Base-by-base conservation (phyloP, 1,140 invertebrate genomes). In the Caenorhabditis briggsae region DNA sequence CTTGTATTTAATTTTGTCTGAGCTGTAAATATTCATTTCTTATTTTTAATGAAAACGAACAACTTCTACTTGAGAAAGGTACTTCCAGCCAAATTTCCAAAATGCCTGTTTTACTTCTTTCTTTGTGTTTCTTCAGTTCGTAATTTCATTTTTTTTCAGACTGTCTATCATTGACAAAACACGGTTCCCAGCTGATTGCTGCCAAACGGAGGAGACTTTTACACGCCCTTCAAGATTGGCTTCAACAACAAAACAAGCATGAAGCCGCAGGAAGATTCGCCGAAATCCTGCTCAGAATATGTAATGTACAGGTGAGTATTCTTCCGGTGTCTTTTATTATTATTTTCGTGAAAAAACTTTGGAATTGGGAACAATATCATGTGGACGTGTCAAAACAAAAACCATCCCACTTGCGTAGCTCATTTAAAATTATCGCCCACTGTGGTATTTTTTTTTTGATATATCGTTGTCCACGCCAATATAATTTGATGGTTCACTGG, bases 101-200 rank as follows among this genome's bases (percentile, higher is more conserved):
- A 33, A 33, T 33, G 1, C 33, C 3, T 2, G 33, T 33, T 1
- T 33, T 33, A 33, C 1, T 33, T 33, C 33, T 33, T 33, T 33
- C 5, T 2, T 5, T 18, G 11, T 53, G 5, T 5, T 18, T 18
- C 50, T 5, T 53, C n/a, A n/a, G 16, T 12, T 5, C 50, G 16
- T 53, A 11, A 18, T 12, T 53, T 5, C 50, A 1, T 53, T 88
- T 92, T 46, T 33, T 33, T 33, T 1, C 74, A 92, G 90, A 91
- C 78, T 91, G 90, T 83, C 59, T 91, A 9, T 89, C 90, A 20
- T 74, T 91, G 41, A 90, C 88, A n/a, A 58, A 87, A 12, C 48
- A 86, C 58, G 90, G 90, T 2, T 70, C 87, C n/a, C 65, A 87
- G 59, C 23, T 88, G 0, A 88, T 92, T 33, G 65, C 74, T 41